Evolutionary conservation across 2,888 invertebrate species (phyloP).

Genomic region (Calephelis perditalis): DNA sequence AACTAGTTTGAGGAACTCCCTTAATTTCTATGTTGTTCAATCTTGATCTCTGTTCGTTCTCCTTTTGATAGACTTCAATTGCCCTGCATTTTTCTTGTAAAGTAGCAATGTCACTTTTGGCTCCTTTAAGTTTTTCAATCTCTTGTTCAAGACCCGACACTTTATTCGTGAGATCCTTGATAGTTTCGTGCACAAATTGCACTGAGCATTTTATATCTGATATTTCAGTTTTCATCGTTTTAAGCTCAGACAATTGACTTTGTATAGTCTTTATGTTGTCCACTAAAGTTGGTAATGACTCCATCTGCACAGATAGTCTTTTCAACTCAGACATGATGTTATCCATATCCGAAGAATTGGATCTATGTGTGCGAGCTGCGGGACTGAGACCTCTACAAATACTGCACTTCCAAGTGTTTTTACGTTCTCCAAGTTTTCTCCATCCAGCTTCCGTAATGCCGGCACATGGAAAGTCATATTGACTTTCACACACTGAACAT

Average conservation of each 20-base stretch:
- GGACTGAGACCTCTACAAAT: no score
- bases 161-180: constrained; percentile 1
- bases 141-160: constrained; percentile 14
- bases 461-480: no score
- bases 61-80: background rate
- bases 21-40: constrained; percentile 7
- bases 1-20: constrained; percentile 6
- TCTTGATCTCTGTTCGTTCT: constrained; percentile 23
- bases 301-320: no score
- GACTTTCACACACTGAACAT: no score
- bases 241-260: constrained; percentile 2
- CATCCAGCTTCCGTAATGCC: no score
- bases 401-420: no score
- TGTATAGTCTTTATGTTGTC: no score
- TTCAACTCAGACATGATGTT: no score
- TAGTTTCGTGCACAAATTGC: background rate
- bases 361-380: no score
- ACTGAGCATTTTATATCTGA: constrained; percentile 15
- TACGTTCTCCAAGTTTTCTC: no score
- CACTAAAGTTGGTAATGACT: no score
- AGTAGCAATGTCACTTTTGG: constrained; percentile 13
- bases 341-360: no score
- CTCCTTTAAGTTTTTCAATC: constrained; percentile 3
- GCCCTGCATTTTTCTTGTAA: constrained; percentile 12
- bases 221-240: constrained; percentile 14